Conservation (phyloP, 2,888 invertebrate genomes). For the Cylloceria caligata region DNA sequence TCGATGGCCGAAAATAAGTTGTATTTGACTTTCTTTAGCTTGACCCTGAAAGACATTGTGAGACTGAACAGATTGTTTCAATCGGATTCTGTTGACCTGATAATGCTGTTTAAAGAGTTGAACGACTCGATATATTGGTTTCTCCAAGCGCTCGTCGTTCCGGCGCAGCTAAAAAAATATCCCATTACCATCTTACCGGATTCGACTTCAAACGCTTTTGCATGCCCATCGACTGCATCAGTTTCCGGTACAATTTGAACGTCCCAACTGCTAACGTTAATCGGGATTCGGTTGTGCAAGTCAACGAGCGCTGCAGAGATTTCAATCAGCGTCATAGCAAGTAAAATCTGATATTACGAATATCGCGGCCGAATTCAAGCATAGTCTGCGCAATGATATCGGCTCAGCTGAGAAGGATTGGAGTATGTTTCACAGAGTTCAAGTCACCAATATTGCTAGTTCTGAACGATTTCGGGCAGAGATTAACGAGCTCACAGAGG, state of each 20-base stretch:
- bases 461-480: background rate
- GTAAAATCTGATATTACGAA: constrained; percentile 20
- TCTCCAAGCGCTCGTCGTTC: constrained; percentile 71
- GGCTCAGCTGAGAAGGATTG: constrained; percentile 14
- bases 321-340: constrained; percentile 12
- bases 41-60: constrained; percentile 60
- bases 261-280: constrained; percentile 53
- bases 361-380: background rate
- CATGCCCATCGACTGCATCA: constrained; percentile 73
- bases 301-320: too few species aligned
- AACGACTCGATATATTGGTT: constrained; percentile 58
- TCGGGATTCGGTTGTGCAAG: too few species aligned
- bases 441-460: background rate
- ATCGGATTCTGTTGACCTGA: constrained; percentile 64
- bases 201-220: constrained; percentile 73
- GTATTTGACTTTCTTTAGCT: constrained; percentile 62
- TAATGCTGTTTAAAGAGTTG: constrained; percentile 69
- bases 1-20: constrained; percentile 63
- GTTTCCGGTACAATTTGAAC: constrained; percentile 74
- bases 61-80: constrained; percentile 65
- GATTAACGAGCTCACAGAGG: background rate
- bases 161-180: constrained; percentile 71
- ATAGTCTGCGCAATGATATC: constrained; percentile 23
- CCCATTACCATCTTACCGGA: constrained; percentile 66
- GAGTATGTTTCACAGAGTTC: constrained; percentile 19